phyloP scores from a whole-genome alignment of 2,888 invertebrate species.

The Cosmia pyralina region DNA sequence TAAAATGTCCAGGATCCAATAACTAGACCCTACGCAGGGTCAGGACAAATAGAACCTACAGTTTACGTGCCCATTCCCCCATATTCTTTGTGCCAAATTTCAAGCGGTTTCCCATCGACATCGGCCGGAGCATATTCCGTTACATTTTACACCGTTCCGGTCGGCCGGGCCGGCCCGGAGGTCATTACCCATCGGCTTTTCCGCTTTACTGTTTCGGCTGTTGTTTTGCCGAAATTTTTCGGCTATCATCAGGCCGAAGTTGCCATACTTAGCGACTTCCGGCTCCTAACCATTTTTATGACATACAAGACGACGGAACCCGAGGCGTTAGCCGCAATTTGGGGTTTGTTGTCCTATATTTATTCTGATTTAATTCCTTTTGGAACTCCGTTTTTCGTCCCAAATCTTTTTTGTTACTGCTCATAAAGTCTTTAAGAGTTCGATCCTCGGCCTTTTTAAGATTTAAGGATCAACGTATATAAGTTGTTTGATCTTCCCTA shows the following conservation, averaged over 20 bases:
- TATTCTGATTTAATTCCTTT: constrained; percentile 59
- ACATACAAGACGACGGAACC: constrained; percentile 41
- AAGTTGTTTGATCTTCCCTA: constrained; percentile 58
- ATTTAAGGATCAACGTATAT: constrained; percentile 53
- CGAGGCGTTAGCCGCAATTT: constrained; percentile 47
- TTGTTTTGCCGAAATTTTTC: constrained; percentile 65
- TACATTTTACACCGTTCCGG: constrained; percentile 70
- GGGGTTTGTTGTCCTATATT: constrained; percentile 55
- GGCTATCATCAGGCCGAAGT: constrained; percentile 57
- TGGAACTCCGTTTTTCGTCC: constrained; percentile 40
- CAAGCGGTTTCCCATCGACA: constrained; percentile 61
- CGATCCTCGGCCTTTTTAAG: constrained; percentile 52
- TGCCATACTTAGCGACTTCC: constrained; percentile 63
- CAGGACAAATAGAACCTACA: constrained; percentile 42
- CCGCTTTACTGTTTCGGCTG: constrained; percentile 65
- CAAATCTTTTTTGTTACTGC: constrained; percentile 50
- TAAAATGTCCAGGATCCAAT: constrained; percentile 30
- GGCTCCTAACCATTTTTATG: constrained; percentile 59
- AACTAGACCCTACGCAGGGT: constrained; percentile 34
- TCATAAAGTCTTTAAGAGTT: constrained; percentile 58
- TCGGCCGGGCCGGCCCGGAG: constrained; percentile 64
- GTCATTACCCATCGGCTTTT: constrained; percentile 69
- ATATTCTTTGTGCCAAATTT: constrained; percentile 55
- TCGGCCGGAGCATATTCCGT: constrained; percentile 66
- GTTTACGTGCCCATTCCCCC: constrained; percentile 41